These are phyloP conservation scores for Antheraea mylitta DNA, from an alignment of 1,140 invertebrate genomes.

Conservation along the genomic window DNA sequence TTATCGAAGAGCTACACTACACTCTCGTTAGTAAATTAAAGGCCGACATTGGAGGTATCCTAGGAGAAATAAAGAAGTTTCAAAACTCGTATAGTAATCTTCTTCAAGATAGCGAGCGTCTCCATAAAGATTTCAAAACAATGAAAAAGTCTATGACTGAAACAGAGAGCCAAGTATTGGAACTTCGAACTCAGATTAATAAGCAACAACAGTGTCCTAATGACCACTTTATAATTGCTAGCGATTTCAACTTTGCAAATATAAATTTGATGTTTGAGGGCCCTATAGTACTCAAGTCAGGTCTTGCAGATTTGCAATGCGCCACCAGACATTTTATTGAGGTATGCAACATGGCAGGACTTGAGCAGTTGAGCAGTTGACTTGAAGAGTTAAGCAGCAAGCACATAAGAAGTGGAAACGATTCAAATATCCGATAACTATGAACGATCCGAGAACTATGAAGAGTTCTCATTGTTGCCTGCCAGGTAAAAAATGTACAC, in stretches of 20 bases:
- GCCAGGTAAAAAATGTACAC: too few species aligned
- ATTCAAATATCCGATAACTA: background rate
- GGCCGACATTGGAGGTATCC: too few species aligned
- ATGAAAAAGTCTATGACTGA: background rate
- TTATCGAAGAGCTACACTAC: too few species aligned
- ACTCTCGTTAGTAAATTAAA: too few species aligned
- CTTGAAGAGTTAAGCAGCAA: background rate
- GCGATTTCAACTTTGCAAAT: background rate
- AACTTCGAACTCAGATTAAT: background rate
- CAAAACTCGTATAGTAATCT: background rate
- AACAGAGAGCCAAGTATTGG: background rate
- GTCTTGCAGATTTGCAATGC: background rate
- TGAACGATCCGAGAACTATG: too few species aligned
- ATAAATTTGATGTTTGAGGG: background rate
- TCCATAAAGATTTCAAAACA: background rate
- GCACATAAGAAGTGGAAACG: background rate
- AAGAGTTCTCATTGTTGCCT: background rate
- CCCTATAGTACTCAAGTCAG: background rate
- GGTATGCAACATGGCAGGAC: background rate
- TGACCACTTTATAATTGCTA: background rate
- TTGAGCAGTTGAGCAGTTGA: background rate
- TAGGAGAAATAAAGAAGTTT: background rate
- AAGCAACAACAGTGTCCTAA: background rate
- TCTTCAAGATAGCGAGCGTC: background rate
- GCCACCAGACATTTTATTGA: background rate